Evolutionary conservation across 2,113 vertebrate genomes (phyloP).

Genomic region (Gymnocephalus cernua): DNA sequence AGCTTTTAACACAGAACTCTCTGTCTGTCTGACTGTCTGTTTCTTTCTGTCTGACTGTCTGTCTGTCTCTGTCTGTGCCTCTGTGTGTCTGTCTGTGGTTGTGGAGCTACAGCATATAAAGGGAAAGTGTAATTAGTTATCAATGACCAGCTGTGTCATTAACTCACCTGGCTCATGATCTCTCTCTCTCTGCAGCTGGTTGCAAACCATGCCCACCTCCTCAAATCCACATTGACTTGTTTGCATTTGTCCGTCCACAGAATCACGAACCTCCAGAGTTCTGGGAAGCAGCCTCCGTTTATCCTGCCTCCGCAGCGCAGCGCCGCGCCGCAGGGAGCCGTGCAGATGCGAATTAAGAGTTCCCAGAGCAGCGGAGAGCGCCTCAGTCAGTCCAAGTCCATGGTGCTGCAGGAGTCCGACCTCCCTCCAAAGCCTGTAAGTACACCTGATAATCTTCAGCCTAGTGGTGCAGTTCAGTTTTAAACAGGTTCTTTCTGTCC

Average conservation of each 20-base stretch:
- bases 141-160: no score
- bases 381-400: constrained; percentile 84
- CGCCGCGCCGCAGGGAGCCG: constrained; percentile 17
- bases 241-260: constrained; percentile 46
- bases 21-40: no score
- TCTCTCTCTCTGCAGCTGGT: no score
- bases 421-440: constrained; percentile 74
- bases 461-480: background rate
- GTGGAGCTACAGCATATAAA: no score
- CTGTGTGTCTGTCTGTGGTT: no score
- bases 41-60: no score
- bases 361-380: constrained; percentile 67
- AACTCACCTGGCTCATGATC: no score
- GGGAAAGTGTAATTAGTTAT: no score
- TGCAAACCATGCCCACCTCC: no score
- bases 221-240: background rate
- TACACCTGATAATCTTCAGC: background rate
- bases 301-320: constrained; percentile 28
- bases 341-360: constrained; percentile 76
- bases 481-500: constrained; percentile 17
- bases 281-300: constrained; percentile 18
- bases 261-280: constrained; percentile 61
- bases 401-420: constrained; percentile 80
- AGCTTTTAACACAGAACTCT: no score
- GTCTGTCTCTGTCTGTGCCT: no score